Base-by-base conservation (phyloP, 2,888 invertebrate species). In the Neoaliturus tenellus region DNA sequence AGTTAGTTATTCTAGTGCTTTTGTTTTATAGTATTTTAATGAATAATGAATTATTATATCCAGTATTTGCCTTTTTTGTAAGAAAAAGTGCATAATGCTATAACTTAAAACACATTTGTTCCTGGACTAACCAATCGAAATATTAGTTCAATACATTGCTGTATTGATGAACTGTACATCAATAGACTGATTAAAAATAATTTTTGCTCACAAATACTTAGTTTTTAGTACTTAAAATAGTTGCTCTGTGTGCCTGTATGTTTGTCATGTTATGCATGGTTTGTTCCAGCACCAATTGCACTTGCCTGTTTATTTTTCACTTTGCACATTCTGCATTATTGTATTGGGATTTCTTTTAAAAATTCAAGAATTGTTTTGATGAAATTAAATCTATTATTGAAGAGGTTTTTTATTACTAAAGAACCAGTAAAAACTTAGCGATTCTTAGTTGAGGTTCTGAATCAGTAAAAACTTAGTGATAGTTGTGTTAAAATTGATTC, bases 41-140 rank as follows among this genome's bases (percentile, higher is more conserved):
- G n/a, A n/a, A n/a, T n/a, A 39, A 39, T 12, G 6, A 62, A 25
- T 14, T 81, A 6, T 62, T n/a, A 67, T 20, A 58, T 5, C 55
- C 10, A 58, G 55, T 44, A 69, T 33, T 82, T 44, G 35, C 71
- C 69, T 82, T 78, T 51, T 78, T 78, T 39, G 14, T 5, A 12
- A 71, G 31, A 71, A 71, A 71, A 71, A 71, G 71, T 17, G 71
- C 39, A 71, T 71, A 17, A 71, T 71, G 71, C 71, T 71, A 23
- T 71, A 10, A 48, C 4, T 67, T 71, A 23, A 5, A 20, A 23
- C 39, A n/a, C n/a, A n/a, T 39, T 23, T 71, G 35, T 71, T 23
- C 71, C 39, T 71, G 14, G 28, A 62, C 12, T 3, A 3, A 62
- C 62, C 20, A 51, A 51, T 51, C 23, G 5, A 51, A 23, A 51